Conservation (phyloP, 2,888 invertebrate species). For the Lasioglossum vierecki region DNA sequence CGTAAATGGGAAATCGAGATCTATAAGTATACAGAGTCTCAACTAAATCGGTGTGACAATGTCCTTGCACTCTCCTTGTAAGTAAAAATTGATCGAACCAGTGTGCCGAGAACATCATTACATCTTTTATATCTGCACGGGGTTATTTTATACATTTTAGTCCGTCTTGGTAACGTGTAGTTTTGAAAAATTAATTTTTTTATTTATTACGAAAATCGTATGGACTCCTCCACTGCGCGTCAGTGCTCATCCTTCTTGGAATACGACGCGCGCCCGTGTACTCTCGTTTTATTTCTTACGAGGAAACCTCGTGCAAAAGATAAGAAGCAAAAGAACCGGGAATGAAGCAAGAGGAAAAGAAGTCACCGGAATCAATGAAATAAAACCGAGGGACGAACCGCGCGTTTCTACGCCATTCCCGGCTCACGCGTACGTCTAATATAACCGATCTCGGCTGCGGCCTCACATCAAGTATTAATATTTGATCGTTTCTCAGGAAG, state of each 20-base stretch:
- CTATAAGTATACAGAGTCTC: no score
- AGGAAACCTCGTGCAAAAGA: neutral
- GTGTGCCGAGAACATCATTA: no score
- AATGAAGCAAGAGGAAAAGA: neutral
- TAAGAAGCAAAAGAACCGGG: neutral
- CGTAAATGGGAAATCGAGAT: no score
- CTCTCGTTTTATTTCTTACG: slow-evolving; percentile 22
- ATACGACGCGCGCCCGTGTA: slow-evolving; percentile 6
- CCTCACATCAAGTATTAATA: slow-evolving; percentile 34
- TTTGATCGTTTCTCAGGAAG: slow-evolving; percentile 44
- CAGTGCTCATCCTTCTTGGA: neutral
- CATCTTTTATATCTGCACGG: no score
- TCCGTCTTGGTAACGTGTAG: no score
- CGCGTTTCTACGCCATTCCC: no score
- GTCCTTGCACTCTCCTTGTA: no score
- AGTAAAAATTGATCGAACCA: no score
- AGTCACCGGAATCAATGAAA: slow-evolving; percentile 8
- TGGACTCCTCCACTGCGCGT: neutral
- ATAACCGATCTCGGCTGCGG: slow-evolving; percentile 11
- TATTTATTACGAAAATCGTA: neutral
- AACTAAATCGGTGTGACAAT: no score
- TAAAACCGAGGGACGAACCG: neutral
- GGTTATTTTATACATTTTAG: no score
- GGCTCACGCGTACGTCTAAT: slow-evolving; percentile 28
- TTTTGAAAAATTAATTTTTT: no score